phyloP scores from a whole-genome alignment of 2,797 vertebrate genomes.

The Lutra lutra region DNA sequence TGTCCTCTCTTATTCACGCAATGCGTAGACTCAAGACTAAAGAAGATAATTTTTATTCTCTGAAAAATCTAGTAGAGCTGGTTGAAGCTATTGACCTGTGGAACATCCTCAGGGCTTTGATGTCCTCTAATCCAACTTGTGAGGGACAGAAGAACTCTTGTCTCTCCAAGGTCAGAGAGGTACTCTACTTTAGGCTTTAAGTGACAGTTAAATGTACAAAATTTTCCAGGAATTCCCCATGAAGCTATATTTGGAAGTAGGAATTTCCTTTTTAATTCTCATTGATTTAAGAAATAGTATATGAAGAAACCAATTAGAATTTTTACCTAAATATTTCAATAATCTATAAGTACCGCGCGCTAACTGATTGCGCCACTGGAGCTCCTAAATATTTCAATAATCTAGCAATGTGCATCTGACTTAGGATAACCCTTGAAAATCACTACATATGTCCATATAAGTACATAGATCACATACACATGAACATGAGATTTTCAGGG shows the following conservation, averaged over 20 bases:
- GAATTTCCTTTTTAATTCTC: background rate
- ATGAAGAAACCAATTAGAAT: background rate
- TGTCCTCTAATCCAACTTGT: background rate
- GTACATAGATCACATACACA: background rate
- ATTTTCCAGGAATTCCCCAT: background rate
- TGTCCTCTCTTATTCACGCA: background rate
- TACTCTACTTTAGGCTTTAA: background rate
- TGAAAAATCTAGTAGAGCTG: background rate
- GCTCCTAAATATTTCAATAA: slow-evolving; percentile 33
- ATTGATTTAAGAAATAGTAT: background rate
- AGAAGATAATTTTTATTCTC: background rate
- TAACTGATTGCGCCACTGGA: no score
- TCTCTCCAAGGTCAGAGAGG: background rate
- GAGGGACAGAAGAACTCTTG: background rate
- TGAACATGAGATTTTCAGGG: background rate
- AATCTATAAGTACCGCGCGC: no score
- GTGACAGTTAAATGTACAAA: background rate
- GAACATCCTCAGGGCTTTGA: background rate
- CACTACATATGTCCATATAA: background rate
- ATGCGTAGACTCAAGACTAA: background rate
- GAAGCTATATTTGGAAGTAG: background rate
- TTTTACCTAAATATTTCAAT: slow-evolving; percentile 22
- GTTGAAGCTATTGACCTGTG: background rate
- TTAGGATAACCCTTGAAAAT: slow-evolving; percentile 23
- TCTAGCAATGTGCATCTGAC: background rate